Percentiles rank a stretch among this genome's conserved stretches.
Conservation (phyloP, 2,797 vertebrate genomes). For the Carapus acus region DNA sequence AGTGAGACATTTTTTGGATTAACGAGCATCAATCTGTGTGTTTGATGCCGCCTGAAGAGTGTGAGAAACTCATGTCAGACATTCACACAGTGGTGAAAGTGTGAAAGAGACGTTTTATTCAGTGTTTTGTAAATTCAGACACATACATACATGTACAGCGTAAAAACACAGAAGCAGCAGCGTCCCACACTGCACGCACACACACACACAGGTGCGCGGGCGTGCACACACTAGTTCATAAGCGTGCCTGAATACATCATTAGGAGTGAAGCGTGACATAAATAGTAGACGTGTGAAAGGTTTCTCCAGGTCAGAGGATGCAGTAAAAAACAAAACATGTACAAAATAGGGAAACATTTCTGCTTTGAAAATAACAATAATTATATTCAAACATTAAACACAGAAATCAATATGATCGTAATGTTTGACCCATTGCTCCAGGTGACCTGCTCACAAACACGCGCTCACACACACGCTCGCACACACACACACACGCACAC, state of each 20-base stretch:
- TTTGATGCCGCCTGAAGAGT: too few relatives aligned
- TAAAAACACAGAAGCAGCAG: slow-evolving; percentile 23
- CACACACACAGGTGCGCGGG: too few relatives aligned
- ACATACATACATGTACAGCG: slow-evolving; percentile 27
- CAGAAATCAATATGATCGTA: slow-evolving; percentile 61
- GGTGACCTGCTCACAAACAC: slow-evolving; percentile 22
- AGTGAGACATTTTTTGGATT: too few relatives aligned
- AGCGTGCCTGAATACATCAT: slow-evolving; percentile 41
- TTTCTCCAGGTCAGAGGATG: slow-evolving; percentile 41
- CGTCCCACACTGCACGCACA: slow-evolving; percentile 21
- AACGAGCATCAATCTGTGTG: too few relatives aligned
- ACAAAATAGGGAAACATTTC: slow-evolving; percentile 60
- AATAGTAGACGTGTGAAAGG: slow-evolving; percentile 49
- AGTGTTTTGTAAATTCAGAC: slow-evolving; percentile 42
- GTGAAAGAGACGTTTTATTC: slow-evolving; percentile 46
- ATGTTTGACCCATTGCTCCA: slow-evolving; percentile 40
- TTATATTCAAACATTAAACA: slow-evolving; percentile 44
- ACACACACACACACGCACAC: slow-evolving; percentile 14
- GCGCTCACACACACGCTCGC: slow-evolving; percentile 21
- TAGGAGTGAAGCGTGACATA: slow-evolving; percentile 51
- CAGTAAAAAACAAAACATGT: slow-evolving; percentile 40
- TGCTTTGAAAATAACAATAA: slow-evolving; percentile 50
- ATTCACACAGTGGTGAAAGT: slow-evolving; percentile 16
- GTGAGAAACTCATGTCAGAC: too few relatives aligned
- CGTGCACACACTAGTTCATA: slow-evolving; percentile 26